phyloP scores from a whole-genome alignment of 1,140 invertebrate genomes.

The Sinonovacula constricta region DNA sequence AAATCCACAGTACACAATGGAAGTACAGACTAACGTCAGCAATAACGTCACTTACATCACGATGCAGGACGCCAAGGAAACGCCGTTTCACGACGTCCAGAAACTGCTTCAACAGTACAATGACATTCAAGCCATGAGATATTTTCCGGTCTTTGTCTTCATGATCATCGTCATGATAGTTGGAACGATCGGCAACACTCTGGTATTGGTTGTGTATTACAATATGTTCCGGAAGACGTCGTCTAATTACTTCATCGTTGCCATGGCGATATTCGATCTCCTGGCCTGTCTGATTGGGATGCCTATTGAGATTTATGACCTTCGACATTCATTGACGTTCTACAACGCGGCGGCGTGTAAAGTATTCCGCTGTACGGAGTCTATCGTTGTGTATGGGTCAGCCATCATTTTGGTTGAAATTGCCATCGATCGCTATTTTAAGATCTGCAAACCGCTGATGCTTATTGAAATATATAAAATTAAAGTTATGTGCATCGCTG shows the following conservation, averaged over 20 bases:
- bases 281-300: constrained; percentile 66
- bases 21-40: too few species aligned
- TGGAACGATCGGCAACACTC: constrained; percentile 62
- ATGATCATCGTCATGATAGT: constrained; percentile 60
- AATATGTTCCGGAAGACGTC: constrained; percentile 64
- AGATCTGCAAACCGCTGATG: constrained; percentile 66
- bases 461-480: constrained; percentile 61
- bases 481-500: constrained; percentile 60
- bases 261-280: constrained; percentile 70
- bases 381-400: constrained; percentile 64
- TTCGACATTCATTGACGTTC: constrained; percentile 66
- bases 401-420: constrained; percentile 64
- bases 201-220: constrained; percentile 67
- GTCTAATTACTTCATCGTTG: constrained; percentile 69
- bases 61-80: too few species aligned
- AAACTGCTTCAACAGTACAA: constrained; percentile 49
- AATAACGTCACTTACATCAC: too few species aligned
- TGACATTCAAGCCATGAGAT: constrained; percentile 53
- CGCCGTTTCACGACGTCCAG: neutral
- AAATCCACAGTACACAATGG: too few species aligned
- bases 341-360: constrained; percentile 64
- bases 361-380: constrained; percentile 58
- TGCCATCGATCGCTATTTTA: constrained; percentile 69
- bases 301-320: constrained; percentile 66
- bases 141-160: constrained; percentile 65